Conservation (phyloP, 1,140 invertebrate species). For the Mizuhopecten yessoensis region DNA sequence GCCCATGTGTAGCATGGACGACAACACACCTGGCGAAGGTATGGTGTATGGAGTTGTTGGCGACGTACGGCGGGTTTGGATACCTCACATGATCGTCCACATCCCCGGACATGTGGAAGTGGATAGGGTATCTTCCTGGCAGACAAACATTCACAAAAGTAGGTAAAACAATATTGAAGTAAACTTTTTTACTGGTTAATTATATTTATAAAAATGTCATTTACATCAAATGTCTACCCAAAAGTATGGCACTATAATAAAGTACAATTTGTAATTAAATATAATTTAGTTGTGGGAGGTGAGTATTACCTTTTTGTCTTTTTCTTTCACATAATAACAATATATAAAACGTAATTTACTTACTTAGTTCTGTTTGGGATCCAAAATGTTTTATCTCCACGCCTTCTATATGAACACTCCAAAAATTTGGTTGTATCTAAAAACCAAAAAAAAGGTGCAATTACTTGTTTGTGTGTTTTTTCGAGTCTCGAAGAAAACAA, state of each 20-base stretch:
- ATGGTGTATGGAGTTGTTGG: slow-evolving; percentile 63
- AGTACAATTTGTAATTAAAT: no score
- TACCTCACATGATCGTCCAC: slow-evolving; percentile 55
- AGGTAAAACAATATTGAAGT: background rate
- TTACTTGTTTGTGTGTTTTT: no score
- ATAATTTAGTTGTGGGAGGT: no score
- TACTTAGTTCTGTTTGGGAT: slow-evolving; percentile 63
- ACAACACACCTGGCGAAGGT: slow-evolving; percentile 69
- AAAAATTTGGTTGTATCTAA: slow-evolving; percentile 59
- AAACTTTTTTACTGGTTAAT: no score
- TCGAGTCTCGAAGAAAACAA: no score
- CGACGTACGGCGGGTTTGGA: slow-evolving; percentile 59
- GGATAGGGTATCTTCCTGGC: slow-evolving; percentile 69
- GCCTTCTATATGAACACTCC: slow-evolving; percentile 67
- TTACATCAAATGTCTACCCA: no score
- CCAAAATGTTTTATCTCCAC: slow-evolving; percentile 70
- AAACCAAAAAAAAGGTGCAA: no score
- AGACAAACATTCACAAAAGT: background rate
- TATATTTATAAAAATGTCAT: no score
- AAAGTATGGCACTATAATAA: no score
- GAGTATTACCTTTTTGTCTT: no score
- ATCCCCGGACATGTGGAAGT: slow-evolving; percentile 71
- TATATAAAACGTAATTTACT: background rate
- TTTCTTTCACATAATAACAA: background rate
- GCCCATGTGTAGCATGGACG: slow-evolving; percentile 69